A percentile compares a stretch with the other conserved stretches of the same genome.
Evolutionary conservation across 1,140 invertebrate species (phyloP).

Genomic region (Apis laboriosa): DNA sequence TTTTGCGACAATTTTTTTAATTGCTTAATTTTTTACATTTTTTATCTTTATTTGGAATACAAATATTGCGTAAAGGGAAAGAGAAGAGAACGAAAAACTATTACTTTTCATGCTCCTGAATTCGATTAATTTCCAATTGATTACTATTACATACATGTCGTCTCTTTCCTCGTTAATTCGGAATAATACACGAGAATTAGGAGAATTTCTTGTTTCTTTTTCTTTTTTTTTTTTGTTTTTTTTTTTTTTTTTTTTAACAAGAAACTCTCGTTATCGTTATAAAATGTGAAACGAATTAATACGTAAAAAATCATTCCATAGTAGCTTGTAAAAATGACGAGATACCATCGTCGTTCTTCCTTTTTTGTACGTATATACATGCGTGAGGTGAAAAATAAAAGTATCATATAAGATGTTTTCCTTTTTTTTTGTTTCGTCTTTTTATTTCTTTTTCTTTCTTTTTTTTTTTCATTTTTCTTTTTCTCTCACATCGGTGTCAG

Average conservation of each 20-base stretch:
- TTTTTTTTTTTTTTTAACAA: neutral
- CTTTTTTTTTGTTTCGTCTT: neutral
- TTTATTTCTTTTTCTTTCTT: neutral
- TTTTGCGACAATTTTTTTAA: neutral
- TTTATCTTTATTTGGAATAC: neutral
- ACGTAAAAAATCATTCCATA: neutral
- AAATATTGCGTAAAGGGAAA: neutral
- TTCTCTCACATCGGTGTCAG: neutral
- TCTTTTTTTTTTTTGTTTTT: no score
- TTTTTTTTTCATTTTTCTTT: conserved; percentile 4
- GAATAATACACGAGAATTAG: neutral
- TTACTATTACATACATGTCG: no score
- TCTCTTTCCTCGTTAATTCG: neutral
- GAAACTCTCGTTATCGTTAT: neutral
- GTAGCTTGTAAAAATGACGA: conserved; percentile 8
- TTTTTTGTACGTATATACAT: conserved; percentile 9
- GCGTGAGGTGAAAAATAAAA: conserved; percentile 48
- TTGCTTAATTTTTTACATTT: neutral
- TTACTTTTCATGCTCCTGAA: conserved; percentile 15
- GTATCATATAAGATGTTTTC: conserved; percentile 15
- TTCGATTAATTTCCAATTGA: neutral
- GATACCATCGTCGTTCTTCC: neutral
- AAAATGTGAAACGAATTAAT: neutral
- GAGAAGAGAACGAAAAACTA: no score
- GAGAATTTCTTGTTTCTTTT: no score